phyloP scores from a whole-genome alignment of 2,113 vertebrate genomes.

The Peromyscus maniculatus region DNA sequence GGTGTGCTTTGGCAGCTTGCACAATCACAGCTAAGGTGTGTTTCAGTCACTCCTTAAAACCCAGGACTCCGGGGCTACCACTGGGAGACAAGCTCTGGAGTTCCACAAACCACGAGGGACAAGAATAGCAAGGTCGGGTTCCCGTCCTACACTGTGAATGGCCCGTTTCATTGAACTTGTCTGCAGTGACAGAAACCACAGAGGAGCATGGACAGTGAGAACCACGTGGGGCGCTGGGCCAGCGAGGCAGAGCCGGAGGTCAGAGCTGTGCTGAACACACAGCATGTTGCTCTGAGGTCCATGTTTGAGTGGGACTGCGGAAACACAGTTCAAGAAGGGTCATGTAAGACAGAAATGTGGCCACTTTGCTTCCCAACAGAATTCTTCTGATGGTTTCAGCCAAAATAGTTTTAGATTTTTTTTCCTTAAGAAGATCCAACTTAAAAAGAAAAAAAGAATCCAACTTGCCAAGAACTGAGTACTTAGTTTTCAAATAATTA shows the following conservation, averaged over 20 bases:
- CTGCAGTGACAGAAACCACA: slow-evolving; percentile 46
- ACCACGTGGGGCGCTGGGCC: not conserved
- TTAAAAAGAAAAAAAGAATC: not conserved
- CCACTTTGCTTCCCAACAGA: not conserved
- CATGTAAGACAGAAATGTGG: not conserved
- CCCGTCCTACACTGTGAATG: slow-evolving; percentile 73
- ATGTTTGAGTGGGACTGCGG: rapidly evolving
- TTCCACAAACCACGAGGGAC: slow-evolving; percentile 51
- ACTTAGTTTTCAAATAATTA: slow-evolving; percentile 54
- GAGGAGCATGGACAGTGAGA: slow-evolving; percentile 9
- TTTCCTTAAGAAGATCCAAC: not conserved
- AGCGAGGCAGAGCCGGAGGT: rapidly evolving
- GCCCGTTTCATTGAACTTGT: slow-evolving; percentile 67
- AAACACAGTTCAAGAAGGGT: not conserved
- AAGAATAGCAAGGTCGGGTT: slow-evolving; percentile 76
- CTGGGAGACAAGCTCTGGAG: slow-evolving; percentile 41
- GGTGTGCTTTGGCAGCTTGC: slow-evolving; percentile 63
- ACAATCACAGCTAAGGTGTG: slow-evolving; percentile 33
- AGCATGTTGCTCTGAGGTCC: not conserved
- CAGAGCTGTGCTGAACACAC: not conserved
- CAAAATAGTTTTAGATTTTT: slow-evolving; percentile 52
- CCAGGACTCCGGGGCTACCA: not conserved
- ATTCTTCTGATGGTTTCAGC: slow-evolving; percentile 2
- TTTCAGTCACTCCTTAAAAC: slow-evolving; percentile 49
- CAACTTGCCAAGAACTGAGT: slow-evolving; percentile 40